Evolutionary conservation across 2,113 vertebrate genomes (phyloP).

Genomic region (Lycocorax pyrrhopterus): DNA sequence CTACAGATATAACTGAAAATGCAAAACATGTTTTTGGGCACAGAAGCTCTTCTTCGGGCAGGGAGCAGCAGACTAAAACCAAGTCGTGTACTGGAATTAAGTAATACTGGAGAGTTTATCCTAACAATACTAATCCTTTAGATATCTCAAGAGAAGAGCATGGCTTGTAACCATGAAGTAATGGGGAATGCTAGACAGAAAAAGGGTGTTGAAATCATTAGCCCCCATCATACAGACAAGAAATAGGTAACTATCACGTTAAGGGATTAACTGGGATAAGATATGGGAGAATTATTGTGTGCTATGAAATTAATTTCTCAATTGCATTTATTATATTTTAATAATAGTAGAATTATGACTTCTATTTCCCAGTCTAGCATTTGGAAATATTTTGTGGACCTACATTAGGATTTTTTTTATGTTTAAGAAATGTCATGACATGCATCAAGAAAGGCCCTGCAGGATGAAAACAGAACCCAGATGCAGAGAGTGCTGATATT

Average conservation of each 20-base stretch:
- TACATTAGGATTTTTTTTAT: not conserved
- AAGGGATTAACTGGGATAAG: not conserved
- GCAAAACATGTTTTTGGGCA: not conserved
- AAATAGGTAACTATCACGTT: not conserved
- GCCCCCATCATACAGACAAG: not conserved
- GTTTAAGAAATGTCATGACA: not conserved
- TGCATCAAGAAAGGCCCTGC: not conserved
- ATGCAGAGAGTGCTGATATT: not conserved
- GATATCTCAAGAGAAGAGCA: not conserved
- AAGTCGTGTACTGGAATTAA: not conserved
- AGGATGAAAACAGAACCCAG: not conserved
- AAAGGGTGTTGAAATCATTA: not conserved
- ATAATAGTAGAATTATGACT: not conserved
- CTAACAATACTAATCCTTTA: not conserved
- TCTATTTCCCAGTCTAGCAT: not conserved
- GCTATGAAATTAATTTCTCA: not conserved
- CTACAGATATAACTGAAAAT: not conserved
- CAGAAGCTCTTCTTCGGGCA: not conserved
- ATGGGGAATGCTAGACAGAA: not conserved
- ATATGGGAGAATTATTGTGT: not conserved
- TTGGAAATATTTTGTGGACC: not conserved
- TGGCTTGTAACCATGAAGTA: not conserved
- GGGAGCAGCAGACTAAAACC: not conserved
- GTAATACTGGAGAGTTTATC: not conserved
- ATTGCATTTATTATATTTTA: not conserved